A percentile compares a stretch with the other conserved stretches of the same genome.
phyloP scores from a whole-genome alignment of 2,888 invertebrate genomes.

The Dromius quadrimaculatus region DNA sequence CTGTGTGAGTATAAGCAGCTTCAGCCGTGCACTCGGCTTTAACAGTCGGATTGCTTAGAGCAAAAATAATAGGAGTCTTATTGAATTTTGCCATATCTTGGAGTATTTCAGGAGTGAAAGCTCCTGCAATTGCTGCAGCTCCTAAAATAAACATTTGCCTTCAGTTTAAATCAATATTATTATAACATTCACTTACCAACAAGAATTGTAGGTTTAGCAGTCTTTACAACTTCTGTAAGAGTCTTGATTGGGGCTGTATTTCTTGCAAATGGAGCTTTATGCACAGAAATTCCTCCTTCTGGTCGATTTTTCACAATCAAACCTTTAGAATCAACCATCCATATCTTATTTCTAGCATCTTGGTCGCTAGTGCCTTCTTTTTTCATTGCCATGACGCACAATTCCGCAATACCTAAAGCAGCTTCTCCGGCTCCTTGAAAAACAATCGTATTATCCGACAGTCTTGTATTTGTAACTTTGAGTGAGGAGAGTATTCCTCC shows the following conservation, averaged over 20 bases:
- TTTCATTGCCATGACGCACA: slow-evolving; percentile 93
- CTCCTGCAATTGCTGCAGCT: slow-evolving; percentile 93
- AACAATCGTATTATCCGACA: slow-evolving; percentile 88
- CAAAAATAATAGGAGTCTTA: slow-evolving; percentile 93
- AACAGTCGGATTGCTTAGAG: slow-evolving; percentile 97
- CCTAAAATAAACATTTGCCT: slow-evolving; percentile 67
- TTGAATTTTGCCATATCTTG: slow-evolving; percentile 87
- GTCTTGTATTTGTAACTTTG: slow-evolving; percentile 82
- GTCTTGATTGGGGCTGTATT: slow-evolving; percentile 80
- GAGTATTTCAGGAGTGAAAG: slow-evolving; percentile 92
- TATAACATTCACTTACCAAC: slow-evolving; percentile 74
- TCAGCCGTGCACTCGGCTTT: slow-evolving; percentile 99
- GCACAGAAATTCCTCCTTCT: slow-evolving; percentile 81
- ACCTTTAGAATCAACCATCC: slow-evolving; percentile 97
- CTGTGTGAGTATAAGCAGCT: slow-evolving; percentile 88
- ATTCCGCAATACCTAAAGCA: slow-evolving; percentile 91
- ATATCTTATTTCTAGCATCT: slow-evolving; percentile 86
- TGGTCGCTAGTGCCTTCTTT: slow-evolving; percentile 81
- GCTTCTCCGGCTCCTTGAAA: slow-evolving; percentile 99
- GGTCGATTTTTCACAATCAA: slow-evolving; percentile 90
- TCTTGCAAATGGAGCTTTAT: slow-evolving; percentile 88
- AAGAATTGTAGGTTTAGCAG: slow-evolving; percentile 87
- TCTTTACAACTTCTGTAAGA: slow-evolving; percentile 83
- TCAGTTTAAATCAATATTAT: slow-evolving; percentile 6
- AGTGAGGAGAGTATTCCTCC: slow-evolving; percentile 92